A percentile compares a stretch with the other conserved stretches of the same genome.
These are phyloP conservation scores for Bufotes viridis DNA, from an alignment of 2,797 vertebrate genomes.

Conservation along the genomic window DNA sequence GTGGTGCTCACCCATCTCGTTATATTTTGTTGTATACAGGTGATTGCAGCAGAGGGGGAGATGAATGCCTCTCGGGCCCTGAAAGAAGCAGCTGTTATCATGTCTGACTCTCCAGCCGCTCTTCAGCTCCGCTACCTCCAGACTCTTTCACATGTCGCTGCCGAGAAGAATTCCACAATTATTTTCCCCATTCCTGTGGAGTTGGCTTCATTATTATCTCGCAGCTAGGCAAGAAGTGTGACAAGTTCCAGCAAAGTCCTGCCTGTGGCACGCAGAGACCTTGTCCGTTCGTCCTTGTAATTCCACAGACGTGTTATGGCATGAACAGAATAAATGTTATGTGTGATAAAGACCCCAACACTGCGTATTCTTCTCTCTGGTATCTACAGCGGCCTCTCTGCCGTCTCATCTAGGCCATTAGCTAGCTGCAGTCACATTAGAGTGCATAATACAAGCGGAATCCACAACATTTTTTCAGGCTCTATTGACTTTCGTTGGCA, in stretches of 20 bases:
- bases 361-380: not conserved
- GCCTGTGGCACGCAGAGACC: not conserved
- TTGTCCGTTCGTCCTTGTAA: not conserved
- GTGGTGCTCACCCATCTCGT: not conserved
- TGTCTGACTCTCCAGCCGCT: conserved; percentile 67
- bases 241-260: not conserved
- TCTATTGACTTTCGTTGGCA: too few species aligned
- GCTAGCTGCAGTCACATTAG: not conserved
- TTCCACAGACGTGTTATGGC: not conserved
- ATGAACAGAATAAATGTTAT: not conserved
- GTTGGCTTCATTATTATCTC: conserved; percentile 55
- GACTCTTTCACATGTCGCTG: conserved; percentile 67
- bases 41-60: conserved; percentile 73
- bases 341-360: not conserved
- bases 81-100: conserved; percentile 67
- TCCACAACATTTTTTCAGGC: too few species aligned
- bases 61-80: conserved; percentile 69
- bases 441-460: not conserved
- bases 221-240: not conserved
- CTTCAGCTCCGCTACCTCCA: conserved; percentile 75
- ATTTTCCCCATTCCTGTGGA: conserved; percentile 68
- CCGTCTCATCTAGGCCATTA: not conserved
- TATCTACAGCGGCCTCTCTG: not conserved
- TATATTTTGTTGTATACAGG: conserved; percentile 57
- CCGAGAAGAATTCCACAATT: conserved; percentile 66